Evolutionary conservation across 2,888 invertebrate species (phyloP).

Genomic region (Cephonodes hylas): DNA sequence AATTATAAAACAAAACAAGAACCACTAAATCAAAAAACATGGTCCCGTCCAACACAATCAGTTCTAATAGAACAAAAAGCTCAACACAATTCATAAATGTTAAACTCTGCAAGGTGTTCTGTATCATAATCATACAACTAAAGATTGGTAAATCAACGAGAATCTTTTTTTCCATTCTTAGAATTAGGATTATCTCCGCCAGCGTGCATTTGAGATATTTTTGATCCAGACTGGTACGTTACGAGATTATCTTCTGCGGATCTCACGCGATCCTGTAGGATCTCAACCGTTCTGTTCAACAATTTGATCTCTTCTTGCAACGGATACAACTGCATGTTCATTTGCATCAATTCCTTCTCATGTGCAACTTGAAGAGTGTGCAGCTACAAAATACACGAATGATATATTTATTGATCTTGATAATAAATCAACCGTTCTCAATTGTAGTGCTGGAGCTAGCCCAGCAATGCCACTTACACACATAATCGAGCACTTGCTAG

Average conservation of each 20-base stretch:
- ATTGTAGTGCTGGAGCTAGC: too few species aligned
- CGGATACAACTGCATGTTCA: slow-evolving; percentile 82
- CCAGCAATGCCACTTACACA: too few species aligned
- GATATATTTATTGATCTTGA: not conserved
- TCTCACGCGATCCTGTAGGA: slow-evolving; percentile 63
- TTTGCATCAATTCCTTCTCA: slow-evolving; percentile 85
- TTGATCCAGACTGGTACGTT: slow-evolving; percentile 51
- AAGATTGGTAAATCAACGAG: slow-evolving; percentile 30
- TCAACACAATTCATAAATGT: not conserved
- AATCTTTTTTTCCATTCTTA: slow-evolving; percentile 39
- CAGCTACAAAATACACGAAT: slow-evolving; percentile 73
- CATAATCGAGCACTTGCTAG: too few species aligned
- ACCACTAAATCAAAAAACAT: not conserved
- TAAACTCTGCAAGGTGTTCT: not conserved
- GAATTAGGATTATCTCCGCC: slow-evolving; percentile 57
- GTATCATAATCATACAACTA: not conserved
- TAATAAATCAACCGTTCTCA: not conserved
- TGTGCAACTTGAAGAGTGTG: slow-evolving; percentile 88
- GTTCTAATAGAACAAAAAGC: not conserved
- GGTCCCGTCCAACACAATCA: not conserved
- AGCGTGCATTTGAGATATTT: slow-evolving; percentile 48
- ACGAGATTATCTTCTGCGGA: slow-evolving; percentile 62
- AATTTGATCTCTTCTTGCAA: slow-evolving; percentile 82
- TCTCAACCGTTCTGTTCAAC: slow-evolving; percentile 80
- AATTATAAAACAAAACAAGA: not conserved